Percentiles rank a stretch among this genome's conserved stretches.
Evolutionary conservation across 2,888 invertebrate genomes (phyloP).

Genomic region (Pandemis corylana): DNA sequence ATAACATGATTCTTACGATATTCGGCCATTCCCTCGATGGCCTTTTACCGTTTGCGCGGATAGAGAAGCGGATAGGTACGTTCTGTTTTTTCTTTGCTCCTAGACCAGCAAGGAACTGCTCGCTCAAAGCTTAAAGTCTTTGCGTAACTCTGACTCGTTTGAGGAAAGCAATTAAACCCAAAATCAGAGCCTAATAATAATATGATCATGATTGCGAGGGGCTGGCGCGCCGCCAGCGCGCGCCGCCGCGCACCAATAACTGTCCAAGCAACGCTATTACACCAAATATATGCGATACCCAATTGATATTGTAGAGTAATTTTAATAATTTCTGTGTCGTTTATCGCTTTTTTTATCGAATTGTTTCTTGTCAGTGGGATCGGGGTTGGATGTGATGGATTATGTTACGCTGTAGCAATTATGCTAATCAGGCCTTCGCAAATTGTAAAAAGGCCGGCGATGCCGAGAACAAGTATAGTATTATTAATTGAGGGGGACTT

Average conservation of each 20-base stretch:
- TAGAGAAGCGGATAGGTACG: too few relatives aligned
- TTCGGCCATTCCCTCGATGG: too few relatives aligned
- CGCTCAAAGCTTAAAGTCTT: too few relatives aligned
- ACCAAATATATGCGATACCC: slow-evolving; percentile 18
- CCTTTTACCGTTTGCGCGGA: too few relatives aligned
- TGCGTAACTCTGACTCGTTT: background rate
- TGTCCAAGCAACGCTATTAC: slow-evolving; percentile 7
- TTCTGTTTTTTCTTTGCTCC: too few relatives aligned
- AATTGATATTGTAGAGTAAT: slow-evolving; percentile 24
- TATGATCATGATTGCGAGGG: background rate
- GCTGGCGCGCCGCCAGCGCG: background rate
- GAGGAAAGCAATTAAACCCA: background rate
- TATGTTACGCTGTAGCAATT: too few relatives aligned
- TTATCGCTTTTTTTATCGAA: slow-evolving; percentile 10
- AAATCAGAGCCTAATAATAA: slow-evolving; percentile 1
- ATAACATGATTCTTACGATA: too few relatives aligned
- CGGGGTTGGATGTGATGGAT: background rate
- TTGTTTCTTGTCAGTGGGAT: background rate
- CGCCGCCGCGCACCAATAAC: slow-evolving; percentile 12
- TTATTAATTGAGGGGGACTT: too few relatives aligned
- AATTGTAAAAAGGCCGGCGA: too few relatives aligned
- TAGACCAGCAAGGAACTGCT: too few relatives aligned
- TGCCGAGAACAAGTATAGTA: too few relatives aligned
- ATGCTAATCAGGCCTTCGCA: too few relatives aligned
- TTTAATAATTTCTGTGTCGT: slow-evolving; percentile 20